Evolutionary conservation across 2,888 invertebrate genomes (phyloP), one percentile per base, ranked within the genome.

Genomic region (Portevinia maculata): DNA sequence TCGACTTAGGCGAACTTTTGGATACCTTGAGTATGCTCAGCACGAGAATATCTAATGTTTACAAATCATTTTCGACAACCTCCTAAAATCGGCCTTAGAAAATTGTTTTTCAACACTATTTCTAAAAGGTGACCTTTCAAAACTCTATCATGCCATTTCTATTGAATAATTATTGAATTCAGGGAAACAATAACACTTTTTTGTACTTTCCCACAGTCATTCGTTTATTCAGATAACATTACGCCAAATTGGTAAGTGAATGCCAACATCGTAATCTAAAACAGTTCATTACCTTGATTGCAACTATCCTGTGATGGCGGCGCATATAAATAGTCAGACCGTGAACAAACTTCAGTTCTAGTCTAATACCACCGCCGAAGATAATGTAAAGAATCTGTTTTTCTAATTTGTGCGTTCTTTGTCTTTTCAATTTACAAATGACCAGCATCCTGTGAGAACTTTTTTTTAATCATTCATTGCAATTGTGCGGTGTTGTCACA

Each of bases 181-280:
- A 44, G 21, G 13, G 1, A 34, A 11, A 21, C 30, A 24, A 8
- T n/a, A n/a, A n/a, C n/a, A n/a, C n/a, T n/a, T 28, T 6, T 24
- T 65, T 41, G 7, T 24, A 0, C 32, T 3, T 9, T 24, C 15
- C 48, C 24, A 62, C 4, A 13, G 59, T 8, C 19, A 30, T 57
- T 55, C 32, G 37, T 7, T 9, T 9, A 28, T 70, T 48, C 50
- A 41, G 37, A 13, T 28, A 53, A 4, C 71, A 59, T 48, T 32
- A 37, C 50, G 75, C 75, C 46, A 75, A 81, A 60, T 60, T 75
- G 81, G 65, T 70, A 81, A 81, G 75, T 75, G 46, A 75, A 41
- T 57, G 70, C 28, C 64, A 19, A 30, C n/a, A 30, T 6, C 13
- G 64, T 57, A 65, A 65, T 81, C 75, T 75, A 44, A 17, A 52